Percentiles rank a stretch among this genome's conserved stretches.
Evolutionary conservation across 2,113 vertebrate genomes (phyloP).

Genomic region (Psittacula cyanocephala): DNA sequence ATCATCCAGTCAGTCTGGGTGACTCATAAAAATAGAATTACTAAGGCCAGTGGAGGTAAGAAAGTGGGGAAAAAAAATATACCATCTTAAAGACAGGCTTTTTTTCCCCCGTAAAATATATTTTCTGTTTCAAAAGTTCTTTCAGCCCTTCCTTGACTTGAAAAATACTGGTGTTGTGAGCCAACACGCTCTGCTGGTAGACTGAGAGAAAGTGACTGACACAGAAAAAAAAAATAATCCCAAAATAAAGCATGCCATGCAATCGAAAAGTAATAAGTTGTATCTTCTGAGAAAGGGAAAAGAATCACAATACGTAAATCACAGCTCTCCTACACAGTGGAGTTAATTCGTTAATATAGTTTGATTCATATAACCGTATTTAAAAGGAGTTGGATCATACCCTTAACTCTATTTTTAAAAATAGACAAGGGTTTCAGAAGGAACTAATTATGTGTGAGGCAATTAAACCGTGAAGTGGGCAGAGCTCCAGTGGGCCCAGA

Average conservation of each 20-base stretch:
- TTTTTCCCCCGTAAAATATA: accelerated
- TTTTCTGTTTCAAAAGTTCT: neutral
- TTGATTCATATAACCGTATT: neutral
- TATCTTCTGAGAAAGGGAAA: neutral
- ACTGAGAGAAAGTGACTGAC: neutral
- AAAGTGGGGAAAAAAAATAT: neutral
- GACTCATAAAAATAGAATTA: neutral
- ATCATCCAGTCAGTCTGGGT: neutral
- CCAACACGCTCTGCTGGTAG: constrained; percentile 32
- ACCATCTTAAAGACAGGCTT: neutral
- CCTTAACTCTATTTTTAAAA: neutral
- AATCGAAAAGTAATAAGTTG: neutral
- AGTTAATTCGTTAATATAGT: neutral
- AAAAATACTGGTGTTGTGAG: neutral
- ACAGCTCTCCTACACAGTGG: neutral
- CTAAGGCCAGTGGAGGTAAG: neutral
- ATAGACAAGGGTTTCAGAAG: neutral
- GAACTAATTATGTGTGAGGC: neutral
- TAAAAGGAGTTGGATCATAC: neutral
- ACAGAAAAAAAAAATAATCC: neutral
- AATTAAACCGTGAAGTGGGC: neutral
- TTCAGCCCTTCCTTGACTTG: neutral
- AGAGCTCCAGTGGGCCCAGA: neutral
- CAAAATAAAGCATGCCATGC: neutral
- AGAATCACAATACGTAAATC: neutral